These are phyloP conservation scores for Pygoscelis adeliae DNA, from an alignment of 2,113 vertebrate species.

Conservation along the genomic window DNA sequence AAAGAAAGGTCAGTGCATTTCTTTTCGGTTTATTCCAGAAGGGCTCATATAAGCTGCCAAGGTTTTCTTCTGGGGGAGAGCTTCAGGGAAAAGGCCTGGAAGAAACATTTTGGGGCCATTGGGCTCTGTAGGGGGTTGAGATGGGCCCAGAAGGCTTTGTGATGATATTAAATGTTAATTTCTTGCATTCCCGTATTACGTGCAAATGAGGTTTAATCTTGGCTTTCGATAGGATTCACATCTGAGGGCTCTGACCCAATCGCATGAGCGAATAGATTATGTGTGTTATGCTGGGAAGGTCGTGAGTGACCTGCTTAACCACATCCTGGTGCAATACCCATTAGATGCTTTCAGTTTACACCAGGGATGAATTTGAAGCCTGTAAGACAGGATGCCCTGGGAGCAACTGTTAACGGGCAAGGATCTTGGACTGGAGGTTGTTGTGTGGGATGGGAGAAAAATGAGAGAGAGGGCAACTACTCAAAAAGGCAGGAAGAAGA, in stretches of 20 bases:
- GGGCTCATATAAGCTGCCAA: neutral
- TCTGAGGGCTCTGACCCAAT: conserved; percentile 19
- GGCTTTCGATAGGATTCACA: conserved; percentile 20
- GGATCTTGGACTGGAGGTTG: neutral
- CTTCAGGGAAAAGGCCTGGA: neutral
- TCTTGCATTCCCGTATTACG: neutral
- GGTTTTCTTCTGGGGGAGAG: neutral
- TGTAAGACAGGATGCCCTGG: neutral
- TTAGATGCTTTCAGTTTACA: neutral
- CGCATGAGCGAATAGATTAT: neutral
- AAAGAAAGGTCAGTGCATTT: conserved; percentile 84
- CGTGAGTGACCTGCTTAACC: neutral
- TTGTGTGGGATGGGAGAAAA: neutral
- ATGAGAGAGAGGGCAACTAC: neutral
- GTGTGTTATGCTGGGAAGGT: neutral
- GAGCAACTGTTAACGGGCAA: neutral
- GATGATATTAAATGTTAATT: conserved; percentile 74
- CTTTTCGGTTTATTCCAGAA: neutral
- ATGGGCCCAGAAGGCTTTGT: conserved; percentile 60
- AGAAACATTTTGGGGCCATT: conserved; percentile 41
- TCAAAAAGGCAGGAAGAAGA: neutral
- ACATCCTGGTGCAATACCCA: neutral
- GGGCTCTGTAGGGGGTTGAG: conserved; percentile 48
- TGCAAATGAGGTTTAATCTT: conserved; percentile 65
- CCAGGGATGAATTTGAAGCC: neutral